Evolutionary conservation across 1,140 invertebrate genomes (phyloP), one percentile per base, ranked within the genome.

Genomic region (Nymphalis io): DNA sequence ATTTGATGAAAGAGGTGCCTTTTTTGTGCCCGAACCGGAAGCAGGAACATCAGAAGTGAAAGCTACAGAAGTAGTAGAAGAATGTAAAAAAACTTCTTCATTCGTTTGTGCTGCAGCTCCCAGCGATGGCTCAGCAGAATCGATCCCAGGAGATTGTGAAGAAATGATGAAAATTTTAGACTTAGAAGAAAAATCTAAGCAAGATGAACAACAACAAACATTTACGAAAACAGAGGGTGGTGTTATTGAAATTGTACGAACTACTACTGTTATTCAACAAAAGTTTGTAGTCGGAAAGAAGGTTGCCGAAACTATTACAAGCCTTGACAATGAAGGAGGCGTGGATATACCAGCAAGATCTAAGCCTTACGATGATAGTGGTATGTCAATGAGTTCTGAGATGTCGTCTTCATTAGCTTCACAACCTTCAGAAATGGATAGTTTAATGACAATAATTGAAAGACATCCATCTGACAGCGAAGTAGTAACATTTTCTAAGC

Each of bases 201-300:
- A 75, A 75, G 84, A 73, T 62, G 78, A 71, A 80, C 70, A 81
- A 63, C 66, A 74, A 74, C 63, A 81, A 33, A 21, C 71, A 55
- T 70, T 74, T 16, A 73, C 76, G 6, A 78, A 76, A 64, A 79
- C 74, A 5, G 88, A 90, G 57, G 75, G 81, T 11, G 89, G 86
- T 39, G 80, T 89, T 33, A 88, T 92, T 70, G 79, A 93, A 84
- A 91, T 93, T 3, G 92, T 93, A 16, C 89, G 90, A 66, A 93
- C 93, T 10, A 93, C 93, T 21, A 93, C 92, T 60, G 92, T 93
- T 1, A 93, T 92, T 73, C 81, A 93, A 74, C 90, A 94, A 83
- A 70, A 85, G 84, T 92, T 93, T 86, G 78, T 93, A 2, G 91
- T 92, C 73, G 89, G 90, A 51, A 92, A 91, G 80, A 93, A 90